Base-by-base conservation (phyloP, 1,140 invertebrate species). In the Bombus impatiens region DNA sequence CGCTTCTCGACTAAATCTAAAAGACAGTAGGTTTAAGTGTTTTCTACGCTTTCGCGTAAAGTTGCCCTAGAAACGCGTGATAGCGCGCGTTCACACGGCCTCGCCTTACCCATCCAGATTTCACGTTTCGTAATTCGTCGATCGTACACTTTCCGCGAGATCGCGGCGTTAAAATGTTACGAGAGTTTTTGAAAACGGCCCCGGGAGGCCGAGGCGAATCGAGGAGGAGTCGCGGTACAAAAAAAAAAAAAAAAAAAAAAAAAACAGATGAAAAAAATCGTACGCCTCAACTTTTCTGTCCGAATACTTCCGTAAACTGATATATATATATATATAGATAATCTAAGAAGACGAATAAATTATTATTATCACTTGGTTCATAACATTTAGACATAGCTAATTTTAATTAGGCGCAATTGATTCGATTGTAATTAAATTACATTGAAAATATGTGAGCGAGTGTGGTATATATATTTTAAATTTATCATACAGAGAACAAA, bases 11-110 rank as follows among this genome's bases (percentile, higher is more conserved):
- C 37, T 72, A 72, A 78, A 62, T 62, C 28, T 88, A 86, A 90
- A 93, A 93, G 93, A 94, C 91, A 93, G 91, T 94, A 94, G 91
- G 62, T 57, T 89, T 91, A 93, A 83, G 91, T 89, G 86, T 88
- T 84, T 82, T 75, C 77, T 91, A 87, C 89, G 83, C 79, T n/a
- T 92, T 91, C 84, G 18, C 35, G 32, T 35, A 25, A 62, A 59
- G 9, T 65, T 28, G 12, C 18, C 28, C 35, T 35, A 42, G 37
- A n/a, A 6, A 62, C 57, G 35, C 53, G 75, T 0, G 40, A 18
- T 12, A 12, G 15, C 25, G 53, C 37, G 68, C 68, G 68, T 71
- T 42, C 37, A 1, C 28, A 12, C 44, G 74, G 74, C 75, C 75
- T 77, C 75, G 35, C 35, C 59, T 42, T 65, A 35, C 37, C 28